phyloP scores from a whole-genome alignment of 2,113 vertebrate species.

The Petrocephalus microphthalmus region DNA sequence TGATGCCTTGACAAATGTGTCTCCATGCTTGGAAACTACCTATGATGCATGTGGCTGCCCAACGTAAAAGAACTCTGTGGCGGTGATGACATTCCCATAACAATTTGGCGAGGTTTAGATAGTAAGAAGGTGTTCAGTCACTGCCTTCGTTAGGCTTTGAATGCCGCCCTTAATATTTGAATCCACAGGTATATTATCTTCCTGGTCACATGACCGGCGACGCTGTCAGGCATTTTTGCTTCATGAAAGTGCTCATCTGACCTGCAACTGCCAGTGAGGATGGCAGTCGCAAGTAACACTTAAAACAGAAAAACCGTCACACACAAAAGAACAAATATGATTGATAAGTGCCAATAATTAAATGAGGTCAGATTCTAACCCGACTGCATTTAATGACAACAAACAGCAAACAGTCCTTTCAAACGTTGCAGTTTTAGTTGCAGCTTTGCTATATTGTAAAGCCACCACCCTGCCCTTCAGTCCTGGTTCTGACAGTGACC shows the following conservation, averaged over 20 bases:
- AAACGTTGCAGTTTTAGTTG: not conserved
- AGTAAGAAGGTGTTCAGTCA: not conserved
- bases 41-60: not conserved
- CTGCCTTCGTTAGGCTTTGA: not conserved
- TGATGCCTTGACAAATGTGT: not conserved
- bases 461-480: not conserved
- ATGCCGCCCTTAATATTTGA: not conserved
- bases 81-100: not conserved
- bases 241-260: not conserved
- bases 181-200: not conserved
- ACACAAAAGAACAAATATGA: constrained; percentile 1
- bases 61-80: not conserved
- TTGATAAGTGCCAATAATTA: not conserved
- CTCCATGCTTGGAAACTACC: not conserved
- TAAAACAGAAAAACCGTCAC: not conserved
- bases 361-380: not conserved
- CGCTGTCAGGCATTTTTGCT: not conserved
- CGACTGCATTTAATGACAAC: not conserved
- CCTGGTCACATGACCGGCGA: not conserved
- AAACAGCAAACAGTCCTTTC: not conserved
- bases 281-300: not conserved
- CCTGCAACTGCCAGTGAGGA: not conserved
- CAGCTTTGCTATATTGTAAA: not conserved
- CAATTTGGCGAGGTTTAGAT: not conserved
- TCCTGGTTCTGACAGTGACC: not conserved